Base-by-base conservation (phyloP, 2,113 vertebrate genomes). In the Poeciliopsis retropinna region DNA sequence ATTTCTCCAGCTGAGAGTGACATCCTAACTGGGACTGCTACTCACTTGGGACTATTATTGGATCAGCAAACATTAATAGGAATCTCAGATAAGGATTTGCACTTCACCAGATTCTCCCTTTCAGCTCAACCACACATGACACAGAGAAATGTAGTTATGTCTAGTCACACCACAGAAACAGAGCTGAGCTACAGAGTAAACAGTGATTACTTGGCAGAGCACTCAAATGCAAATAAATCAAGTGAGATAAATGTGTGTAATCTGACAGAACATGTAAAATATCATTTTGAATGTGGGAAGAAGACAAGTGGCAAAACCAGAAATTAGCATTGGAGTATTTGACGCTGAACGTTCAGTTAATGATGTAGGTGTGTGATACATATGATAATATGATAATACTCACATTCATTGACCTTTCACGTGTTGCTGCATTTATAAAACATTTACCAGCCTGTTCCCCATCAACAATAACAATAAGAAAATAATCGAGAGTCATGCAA, bases 341-440 rank as follows among this genome's bases (percentile, higher is more conserved):
- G 85, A 65, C 73, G 70, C 69, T 85, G 87, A 93, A 89, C 81
- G 57, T 63, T 85, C 88, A 85, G 54, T 87, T 89, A 79, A 90
- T 90, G 66, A 84, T 81, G 80, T 86, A 73, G 82, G 76, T 79
- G 76, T 74, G 79, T 90, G 90, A 87, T 78, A 90, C 79, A 85
- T 87, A 72, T 84, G 74, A 86, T 93, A 92, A 85, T 87, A 72
- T 84, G 74, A 86, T 93, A 92, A 92, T 92, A 88, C 85, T 87
- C 81, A 79, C 88, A 90, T 92, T 90, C 72, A 78, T 25, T 74
- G 60, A 81, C 80, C 87, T 91, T 91, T 83, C 90, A 85, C 84
- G 78, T 87, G 80, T 64, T 78, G 70, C 70, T 70, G 79, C 87
- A 84, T 87, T 73, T 87, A 78, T 76, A 72, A 83, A 60, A 73